Percentiles rank a stretch among this genome's conserved stretches.
phyloP scores from a whole-genome alignment of 2,888 invertebrate genomes.

The Synergus umbraculus region DNA sequence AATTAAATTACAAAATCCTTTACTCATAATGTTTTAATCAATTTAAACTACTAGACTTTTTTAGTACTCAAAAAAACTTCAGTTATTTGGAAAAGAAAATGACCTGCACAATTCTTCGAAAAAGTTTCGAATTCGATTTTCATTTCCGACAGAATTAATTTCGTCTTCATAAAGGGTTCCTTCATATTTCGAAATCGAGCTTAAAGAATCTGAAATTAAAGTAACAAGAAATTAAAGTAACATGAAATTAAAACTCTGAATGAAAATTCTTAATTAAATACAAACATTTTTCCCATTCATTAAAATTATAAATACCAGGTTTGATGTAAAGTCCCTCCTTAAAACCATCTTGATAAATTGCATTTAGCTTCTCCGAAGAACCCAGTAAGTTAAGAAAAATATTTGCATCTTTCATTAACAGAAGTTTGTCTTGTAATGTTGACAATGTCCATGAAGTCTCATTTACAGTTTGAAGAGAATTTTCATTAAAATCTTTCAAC shows the following conservation, averaged over 20 bases:
- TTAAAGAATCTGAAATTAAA: neutral
- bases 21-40: no score
- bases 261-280: neutral
- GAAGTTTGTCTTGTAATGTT: neutral
- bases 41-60: no score
- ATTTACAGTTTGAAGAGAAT: neutral
- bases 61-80: no score
- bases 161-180: neutral
- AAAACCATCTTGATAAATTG: neutral
- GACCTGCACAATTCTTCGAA: slow-evolving; percentile 18
- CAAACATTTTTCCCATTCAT: neutral
- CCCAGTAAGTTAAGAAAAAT: neutral
- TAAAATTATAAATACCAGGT: neutral
- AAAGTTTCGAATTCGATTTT: neutral
- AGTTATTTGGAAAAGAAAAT: no score
- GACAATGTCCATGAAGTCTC: neutral
- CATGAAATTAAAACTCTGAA: neutral
- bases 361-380: neutral
- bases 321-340: neutral
- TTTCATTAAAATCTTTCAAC: neutral
- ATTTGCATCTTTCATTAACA: neutral
- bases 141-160: neutral
- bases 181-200: neutral
- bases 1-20: neutral
- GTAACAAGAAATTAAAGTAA: neutral